Conservation (phyloP, 1,140 invertebrate genomes). For the Oscheius sp. region DNA sequence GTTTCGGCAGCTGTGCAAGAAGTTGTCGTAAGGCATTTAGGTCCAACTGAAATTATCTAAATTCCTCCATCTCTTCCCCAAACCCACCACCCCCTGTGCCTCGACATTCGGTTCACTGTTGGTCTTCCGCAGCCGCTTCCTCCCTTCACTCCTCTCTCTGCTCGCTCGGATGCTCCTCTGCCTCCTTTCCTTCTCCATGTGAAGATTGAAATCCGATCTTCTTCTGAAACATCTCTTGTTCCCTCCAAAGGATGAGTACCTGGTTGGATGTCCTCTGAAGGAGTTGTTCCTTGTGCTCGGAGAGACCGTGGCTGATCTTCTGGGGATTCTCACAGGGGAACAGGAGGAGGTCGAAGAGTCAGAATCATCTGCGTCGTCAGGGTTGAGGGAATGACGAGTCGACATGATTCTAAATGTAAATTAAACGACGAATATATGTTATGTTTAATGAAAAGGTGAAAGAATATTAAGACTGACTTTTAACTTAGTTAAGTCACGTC, state of each 20-base stretch:
- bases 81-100: constrained; percentile 16
- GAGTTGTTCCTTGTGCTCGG: constrained; percentile 32
- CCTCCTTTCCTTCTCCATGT: constrained; percentile 28
- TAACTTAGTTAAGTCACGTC: too few species aligned
- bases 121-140: constrained; percentile 40
- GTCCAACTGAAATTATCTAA: constrained; percentile 31
- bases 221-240: constrained; percentile 24
- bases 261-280: not conserved
- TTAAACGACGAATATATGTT: too few species aligned
- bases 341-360: constrained; percentile 33
- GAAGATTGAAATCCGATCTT: constrained; percentile 41
- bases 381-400: constrained; percentile 27
- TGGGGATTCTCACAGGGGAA: constrained; percentile 23
- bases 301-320: constrained; percentile 43
- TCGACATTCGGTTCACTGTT: constrained; percentile 49
- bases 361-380: constrained; percentile 42
- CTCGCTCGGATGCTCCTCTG: constrained; percentile 17
- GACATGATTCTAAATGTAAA: not conserved
- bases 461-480: too few species aligned
- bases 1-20: constrained; percentile 34
- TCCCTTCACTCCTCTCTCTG: constrained; percentile 26
- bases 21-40: constrained; percentile 38
- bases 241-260: not conserved
- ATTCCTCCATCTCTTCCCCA: not conserved
- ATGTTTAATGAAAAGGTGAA: too few species aligned